These are phyloP conservation scores for Salvelinus fontinalis DNA, from an alignment of 2,113 vertebrate species.

Conservation along the genomic window DNA sequence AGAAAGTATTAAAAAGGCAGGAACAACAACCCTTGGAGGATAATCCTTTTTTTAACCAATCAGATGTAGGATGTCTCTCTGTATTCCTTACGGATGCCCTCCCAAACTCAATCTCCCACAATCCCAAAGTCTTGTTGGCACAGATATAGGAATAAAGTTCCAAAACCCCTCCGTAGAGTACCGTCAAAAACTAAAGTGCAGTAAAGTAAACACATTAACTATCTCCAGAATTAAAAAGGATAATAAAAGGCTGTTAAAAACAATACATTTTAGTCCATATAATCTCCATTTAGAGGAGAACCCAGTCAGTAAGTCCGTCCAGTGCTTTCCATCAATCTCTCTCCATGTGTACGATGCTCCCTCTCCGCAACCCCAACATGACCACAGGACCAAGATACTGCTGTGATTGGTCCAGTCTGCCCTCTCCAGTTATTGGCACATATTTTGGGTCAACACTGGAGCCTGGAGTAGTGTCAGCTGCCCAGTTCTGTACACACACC, in stretches of 20 bases:
- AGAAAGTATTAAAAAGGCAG: slow-evolving; percentile 28
- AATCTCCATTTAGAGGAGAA: slow-evolving; percentile 34
- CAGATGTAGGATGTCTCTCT: not conserved
- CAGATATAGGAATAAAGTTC: slow-evolving; percentile 37
- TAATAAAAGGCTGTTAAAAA: slow-evolving; percentile 56
- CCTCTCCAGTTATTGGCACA: not conserved
- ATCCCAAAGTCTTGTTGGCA: slow-evolving; percentile 37
- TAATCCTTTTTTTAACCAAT: not conserved
- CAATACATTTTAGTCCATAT: slow-evolving; percentile 44
- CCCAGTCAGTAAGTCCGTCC: slow-evolving; percentile 24
- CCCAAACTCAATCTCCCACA: slow-evolving; percentile 2
- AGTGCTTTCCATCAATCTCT: slow-evolving; percentile 8
- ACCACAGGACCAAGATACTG: slow-evolving; percentile 1
- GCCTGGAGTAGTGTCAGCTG: not conserved
- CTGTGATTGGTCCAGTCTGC: slow-evolving; percentile 1
- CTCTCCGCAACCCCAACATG: not conserved
- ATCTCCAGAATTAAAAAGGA: slow-evolving; percentile 44
- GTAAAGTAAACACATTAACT: slow-evolving; percentile 40
- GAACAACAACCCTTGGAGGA: slow-evolving; percentile 26
- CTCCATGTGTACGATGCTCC: slow-evolving; percentile 9
- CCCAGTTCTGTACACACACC: not conserved
- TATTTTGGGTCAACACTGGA: slow-evolving; percentile 4
- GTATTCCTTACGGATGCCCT: slow-evolving; percentile 9
- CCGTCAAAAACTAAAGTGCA: slow-evolving; percentile 39
- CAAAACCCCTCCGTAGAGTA: slow-evolving; percentile 19